A percentile compares a stretch with the other conserved stretches of the same genome.
phyloP scores from a whole-genome alignment of 1,140 invertebrate genomes.

The Drosophila kurseongensis region DNA sequence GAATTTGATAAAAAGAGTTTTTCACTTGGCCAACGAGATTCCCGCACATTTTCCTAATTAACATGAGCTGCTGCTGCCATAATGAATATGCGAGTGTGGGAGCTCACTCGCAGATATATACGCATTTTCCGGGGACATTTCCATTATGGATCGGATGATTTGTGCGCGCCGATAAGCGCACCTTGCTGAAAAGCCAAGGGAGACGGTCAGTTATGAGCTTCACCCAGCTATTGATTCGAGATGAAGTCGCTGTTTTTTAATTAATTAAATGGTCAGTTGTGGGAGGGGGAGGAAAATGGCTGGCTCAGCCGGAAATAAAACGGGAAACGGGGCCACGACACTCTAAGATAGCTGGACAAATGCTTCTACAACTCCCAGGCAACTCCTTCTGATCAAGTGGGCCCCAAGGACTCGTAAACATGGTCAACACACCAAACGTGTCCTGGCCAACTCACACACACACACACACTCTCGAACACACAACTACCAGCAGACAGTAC shows the following conservation, averaged over 20 bases:
- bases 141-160: slow-evolving; percentile 71
- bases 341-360: slow-evolving; percentile 44
- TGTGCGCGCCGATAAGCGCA: slow-evolving; percentile 69
- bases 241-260: slow-evolving; percentile 40
- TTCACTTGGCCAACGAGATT: slow-evolving; percentile 31
- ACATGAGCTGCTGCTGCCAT: slow-evolving; percentile 47
- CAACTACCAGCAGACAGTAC: slow-evolving; percentile 22
- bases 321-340: not conserved
- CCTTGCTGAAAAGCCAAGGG: slow-evolving; percentile 10
- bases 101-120: not conserved
- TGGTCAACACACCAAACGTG: slow-evolving; percentile 61
- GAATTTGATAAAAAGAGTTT: slow-evolving; percentile 71
- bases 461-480: slow-evolving; percentile 12
- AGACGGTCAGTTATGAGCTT: slow-evolving; percentile 17
- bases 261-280: slow-evolving; percentile 47
- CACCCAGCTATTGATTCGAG: slow-evolving; percentile 48
- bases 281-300: not conserved
- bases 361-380: slow-evolving; percentile 67
- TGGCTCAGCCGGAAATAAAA: slow-evolving; percentile 19
- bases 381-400: slow-evolving; percentile 80
- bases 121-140: slow-evolving; percentile 49
- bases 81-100: not conserved
- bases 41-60: slow-evolving; percentile 68
- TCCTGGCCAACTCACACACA: slow-evolving; percentile 25
- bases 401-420: slow-evolving; percentile 79